phyloP scores from a whole-genome alignment of 2,113 vertebrate genomes.

The Chlorodrepanis virens region DNA sequence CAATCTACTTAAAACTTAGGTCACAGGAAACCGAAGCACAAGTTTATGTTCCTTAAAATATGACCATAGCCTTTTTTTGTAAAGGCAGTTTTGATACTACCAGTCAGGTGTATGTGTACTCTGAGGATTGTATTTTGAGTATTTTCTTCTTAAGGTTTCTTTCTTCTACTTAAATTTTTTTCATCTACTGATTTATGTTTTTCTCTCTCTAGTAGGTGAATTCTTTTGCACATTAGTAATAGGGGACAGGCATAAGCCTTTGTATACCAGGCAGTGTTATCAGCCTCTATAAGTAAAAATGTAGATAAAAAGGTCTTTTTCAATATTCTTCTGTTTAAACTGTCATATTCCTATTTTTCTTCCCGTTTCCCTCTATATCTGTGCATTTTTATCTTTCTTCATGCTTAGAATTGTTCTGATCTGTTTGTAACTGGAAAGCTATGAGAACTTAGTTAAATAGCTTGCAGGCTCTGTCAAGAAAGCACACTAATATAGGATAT shows the following conservation, averaged over 20 bases:
- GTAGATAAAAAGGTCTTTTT: not conserved
- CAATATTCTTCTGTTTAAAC: not conserved
- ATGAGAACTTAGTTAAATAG: not conserved
- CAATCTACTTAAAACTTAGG: not conserved
- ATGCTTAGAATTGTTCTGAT: not conserved
- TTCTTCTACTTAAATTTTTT: not conserved
- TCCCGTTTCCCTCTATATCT: not conserved
- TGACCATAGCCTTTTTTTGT: not conserved
- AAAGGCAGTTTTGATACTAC: not conserved
- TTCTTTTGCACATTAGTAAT: not conserved
- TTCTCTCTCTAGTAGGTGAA: not conserved
- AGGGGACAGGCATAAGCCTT: not conserved
- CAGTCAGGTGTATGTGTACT: not conserved
- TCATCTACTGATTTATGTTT: not conserved
- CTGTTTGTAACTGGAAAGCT: not conserved
- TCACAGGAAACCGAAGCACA: not conserved
- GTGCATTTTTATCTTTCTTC: not conserved
- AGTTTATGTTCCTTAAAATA: not conserved
- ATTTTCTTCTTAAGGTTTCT: not conserved
- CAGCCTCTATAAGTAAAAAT: not conserved
- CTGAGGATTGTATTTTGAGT: not conserved
- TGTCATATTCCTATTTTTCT: not conserved
- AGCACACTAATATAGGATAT: not conserved
- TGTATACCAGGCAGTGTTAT: not conserved
- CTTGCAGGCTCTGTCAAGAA: not conserved